Evolutionary conservation across 2,113 vertebrate genomes (phyloP).

Genomic region (Nannospalax galili): DNA sequence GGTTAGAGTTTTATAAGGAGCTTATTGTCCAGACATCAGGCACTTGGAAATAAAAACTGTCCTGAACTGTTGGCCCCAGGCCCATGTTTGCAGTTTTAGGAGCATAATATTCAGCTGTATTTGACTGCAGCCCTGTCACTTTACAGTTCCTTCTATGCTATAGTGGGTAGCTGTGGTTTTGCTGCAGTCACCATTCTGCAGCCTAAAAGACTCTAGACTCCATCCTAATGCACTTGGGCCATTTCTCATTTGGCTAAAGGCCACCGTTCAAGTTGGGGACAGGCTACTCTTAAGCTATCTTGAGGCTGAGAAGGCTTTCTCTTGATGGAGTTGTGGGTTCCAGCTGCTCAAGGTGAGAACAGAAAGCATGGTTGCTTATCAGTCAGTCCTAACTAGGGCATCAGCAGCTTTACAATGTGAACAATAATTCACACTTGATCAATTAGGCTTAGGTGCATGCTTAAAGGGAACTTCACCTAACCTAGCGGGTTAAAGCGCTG

Average conservation of each 20-base stretch:
- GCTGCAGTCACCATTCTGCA: background rate
- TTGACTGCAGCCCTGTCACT: background rate
- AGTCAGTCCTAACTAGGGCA: background rate
- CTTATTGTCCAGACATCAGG: constrained; percentile 23
- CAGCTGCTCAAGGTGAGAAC: background rate
- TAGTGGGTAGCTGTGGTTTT: background rate
- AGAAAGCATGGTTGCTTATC: background rate
- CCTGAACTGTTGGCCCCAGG: background rate
- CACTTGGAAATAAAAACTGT: constrained; percentile 21
- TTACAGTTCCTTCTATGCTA: background rate
- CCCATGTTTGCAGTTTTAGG: background rate
- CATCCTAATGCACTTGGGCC: background rate
- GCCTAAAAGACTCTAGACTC: background rate
- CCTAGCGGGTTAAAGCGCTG: background rate
- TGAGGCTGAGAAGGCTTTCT: background rate
- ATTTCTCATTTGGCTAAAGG: constrained; percentile 15
- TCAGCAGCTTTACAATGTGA: background rate
- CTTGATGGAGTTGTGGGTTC: background rate
- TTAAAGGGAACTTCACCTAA: background rate
- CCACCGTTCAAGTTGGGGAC: background rate
- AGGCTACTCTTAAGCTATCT: background rate
- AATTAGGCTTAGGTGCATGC: background rate
- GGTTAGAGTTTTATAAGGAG: constrained; percentile 26
- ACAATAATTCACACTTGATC: background rate
- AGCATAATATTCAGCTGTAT: background rate